Conservation (phyloP, 1,140 invertebrate species). For the Cherax quadricarinatus region DNA sequence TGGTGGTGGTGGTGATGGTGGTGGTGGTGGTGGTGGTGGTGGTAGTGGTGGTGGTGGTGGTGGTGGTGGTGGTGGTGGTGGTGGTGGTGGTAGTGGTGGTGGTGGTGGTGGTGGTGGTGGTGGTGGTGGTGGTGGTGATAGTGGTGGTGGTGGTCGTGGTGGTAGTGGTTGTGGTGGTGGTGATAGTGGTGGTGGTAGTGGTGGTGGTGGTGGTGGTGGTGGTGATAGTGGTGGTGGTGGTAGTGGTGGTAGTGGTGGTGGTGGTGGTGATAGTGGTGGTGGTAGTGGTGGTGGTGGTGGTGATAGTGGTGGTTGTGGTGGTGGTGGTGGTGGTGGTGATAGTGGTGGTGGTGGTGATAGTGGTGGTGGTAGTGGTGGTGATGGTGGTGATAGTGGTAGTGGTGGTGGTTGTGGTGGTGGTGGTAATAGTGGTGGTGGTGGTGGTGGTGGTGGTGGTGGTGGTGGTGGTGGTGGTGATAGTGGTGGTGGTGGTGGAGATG, state of each 20-base stretch:
- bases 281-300: too few relatives aligned
- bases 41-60: neutral
- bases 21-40: conserved; percentile 2
- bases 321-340: too few relatives aligned
- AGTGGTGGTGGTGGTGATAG: too few relatives aligned
- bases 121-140: neutral
- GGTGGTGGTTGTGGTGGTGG: too few relatives aligned
- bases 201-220: too few relatives aligned
- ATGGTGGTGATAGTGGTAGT: too few relatives aligned
- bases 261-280: too few relatives aligned
- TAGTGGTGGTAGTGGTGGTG: too few relatives aligned
- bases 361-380: too few relatives aligned
- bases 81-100: neutral
- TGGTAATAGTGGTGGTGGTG: neutral
- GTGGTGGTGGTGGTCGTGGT: neutral
- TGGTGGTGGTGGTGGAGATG: neutral
- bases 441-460: neutral
- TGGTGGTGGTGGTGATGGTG: neutral
- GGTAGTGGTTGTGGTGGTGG: neutral
- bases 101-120: neutral
- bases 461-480: neutral
- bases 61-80: neutral
- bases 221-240: too few relatives aligned
- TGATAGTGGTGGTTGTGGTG: too few relatives aligned
- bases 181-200: too few relatives aligned